Conservation (phyloP, 1,140 invertebrate species). For the Drosophila ficusphila region DNA sequence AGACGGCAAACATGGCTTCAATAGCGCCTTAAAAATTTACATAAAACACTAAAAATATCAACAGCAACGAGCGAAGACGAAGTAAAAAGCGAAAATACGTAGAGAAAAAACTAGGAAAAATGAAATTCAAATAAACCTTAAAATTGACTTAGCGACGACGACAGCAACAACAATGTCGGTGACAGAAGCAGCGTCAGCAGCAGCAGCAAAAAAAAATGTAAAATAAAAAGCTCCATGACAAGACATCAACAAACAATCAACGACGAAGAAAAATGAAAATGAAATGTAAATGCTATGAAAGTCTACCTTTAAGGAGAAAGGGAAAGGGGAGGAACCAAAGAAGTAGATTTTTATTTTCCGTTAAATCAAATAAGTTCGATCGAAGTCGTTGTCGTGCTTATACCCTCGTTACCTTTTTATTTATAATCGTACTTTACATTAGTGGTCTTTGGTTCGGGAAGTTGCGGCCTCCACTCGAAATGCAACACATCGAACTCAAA, state of each 20-base stretch:
- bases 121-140: constrained; percentile 79
- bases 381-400: not conserved
- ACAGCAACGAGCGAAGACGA: constrained; percentile 25
- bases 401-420: constrained; percentile 6
- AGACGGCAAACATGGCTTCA: not conserved
- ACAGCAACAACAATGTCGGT: constrained; percentile 25
- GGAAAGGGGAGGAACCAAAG: constrained; percentile 17
- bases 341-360: not conserved
- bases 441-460: not conserved
- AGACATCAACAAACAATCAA: constrained; percentile 62
- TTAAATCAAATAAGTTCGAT: constrained; percentile 17
- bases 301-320: constrained; percentile 8
- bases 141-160: constrained; percentile 71
- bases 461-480: constrained; percentile 7
- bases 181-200: constrained; percentile 20
- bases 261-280: constrained; percentile 39
- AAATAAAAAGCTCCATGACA: constrained; percentile 52
- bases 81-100: constrained; percentile 27
- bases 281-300: constrained; percentile 35
- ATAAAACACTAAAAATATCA: constrained; percentile 74
- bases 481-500: constrained; percentile 61
- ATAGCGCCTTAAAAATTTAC: constrained; percentile 51
- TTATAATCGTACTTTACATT: constrained; percentile 1
- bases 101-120: constrained; percentile 57
- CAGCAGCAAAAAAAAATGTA: constrained; percentile 42